Percentiles rank a stretch among this genome's conserved stretches.
Evolutionary conservation across 2,113 vertebrate species (phyloP).

Genomic region (Oreochromis aureus): DNA sequence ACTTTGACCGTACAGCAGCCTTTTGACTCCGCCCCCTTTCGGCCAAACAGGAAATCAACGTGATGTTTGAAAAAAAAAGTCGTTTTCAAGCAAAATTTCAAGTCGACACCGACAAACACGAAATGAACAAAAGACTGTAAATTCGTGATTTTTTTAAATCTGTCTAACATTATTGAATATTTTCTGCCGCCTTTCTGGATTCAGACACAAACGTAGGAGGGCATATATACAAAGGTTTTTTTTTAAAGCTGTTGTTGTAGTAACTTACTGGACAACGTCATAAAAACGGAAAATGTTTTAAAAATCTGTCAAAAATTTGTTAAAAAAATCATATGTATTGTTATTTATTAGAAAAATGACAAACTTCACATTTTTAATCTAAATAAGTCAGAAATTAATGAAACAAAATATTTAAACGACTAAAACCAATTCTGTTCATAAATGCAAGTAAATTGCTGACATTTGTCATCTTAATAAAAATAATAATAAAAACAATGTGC

Average conservation of each 20-base stretch:
- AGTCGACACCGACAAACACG: not conserved
- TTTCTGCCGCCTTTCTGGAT: not conserved
- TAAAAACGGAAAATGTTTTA: not conserved
- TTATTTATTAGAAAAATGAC: not conserved
- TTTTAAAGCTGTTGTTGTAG: not conserved
- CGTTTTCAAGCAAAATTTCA: not conserved
- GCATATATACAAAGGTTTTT: not conserved
- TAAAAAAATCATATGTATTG: not conserved
- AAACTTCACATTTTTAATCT: not conserved
- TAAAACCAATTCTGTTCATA: not conserved
- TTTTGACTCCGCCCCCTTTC: not conserved
- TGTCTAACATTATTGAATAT: not conserved
- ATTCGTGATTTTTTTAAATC: not conserved
- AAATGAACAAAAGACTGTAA: not conserved
- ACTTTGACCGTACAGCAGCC: not conserved
- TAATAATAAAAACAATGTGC: not conserved
- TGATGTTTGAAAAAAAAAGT: not conserved
- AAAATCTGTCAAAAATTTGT: not conserved
- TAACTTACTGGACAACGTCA: rapidly evolving
- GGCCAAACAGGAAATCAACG: not conserved
- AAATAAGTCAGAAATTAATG: not conserved
- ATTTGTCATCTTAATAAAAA: not conserved
- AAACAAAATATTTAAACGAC: not conserved
- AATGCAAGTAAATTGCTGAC: not conserved
- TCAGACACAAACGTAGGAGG: not conserved